Base-by-base conservation (phyloP, 1,140 invertebrate genomes). In the Drosophila pectinifera region DNA sequence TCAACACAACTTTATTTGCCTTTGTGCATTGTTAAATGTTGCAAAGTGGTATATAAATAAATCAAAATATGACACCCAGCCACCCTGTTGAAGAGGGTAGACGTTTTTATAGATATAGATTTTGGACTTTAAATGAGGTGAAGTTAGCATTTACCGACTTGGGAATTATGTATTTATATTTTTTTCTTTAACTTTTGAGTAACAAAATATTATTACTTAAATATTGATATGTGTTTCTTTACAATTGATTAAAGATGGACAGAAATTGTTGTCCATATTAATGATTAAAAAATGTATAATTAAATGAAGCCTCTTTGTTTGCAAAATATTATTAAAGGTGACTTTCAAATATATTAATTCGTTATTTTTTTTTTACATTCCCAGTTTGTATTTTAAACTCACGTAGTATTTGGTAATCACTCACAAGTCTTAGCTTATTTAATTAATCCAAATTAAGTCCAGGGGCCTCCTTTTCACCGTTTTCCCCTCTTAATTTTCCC, bases 381-480 rank as follows among this genome's bases (percentile, higher is more conserved):
- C 4, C 3, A 20, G 4, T 18, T 20, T 28, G 0, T 18, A n/a
- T 4, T 36, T 39, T 22, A 67, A 61, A 61, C 11, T 41, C 18
- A 0, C 2, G 2, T 13, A 22, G 0, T 18, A 3, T 22, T 43
- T 45, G 24, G 5, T 55, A 62, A 34, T 65, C n/a, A 28, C 39
- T 43, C 61, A 78, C 86, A 83, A 88, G 83, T 86, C 79, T 82
- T 59, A 42, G 38, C 58, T 79, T 80, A 88, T 88, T 88, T 88
- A 88, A 88, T 88, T 82, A 62, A 62, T 73, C 38, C 59, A 85
- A 85, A 36, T 82, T 81, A 72, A 73, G 55, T 64, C 58, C 38
- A 26, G 28, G 16, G 16, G n/a, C 43, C 26, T 20, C 36, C 4
- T 31, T 14, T 49, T 6, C 31, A 22, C 31, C 31, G n/a, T 5